Evolutionary conservation across 2,888 invertebrate species (phyloP).

Genomic region (Sphinx pinastri): DNA sequence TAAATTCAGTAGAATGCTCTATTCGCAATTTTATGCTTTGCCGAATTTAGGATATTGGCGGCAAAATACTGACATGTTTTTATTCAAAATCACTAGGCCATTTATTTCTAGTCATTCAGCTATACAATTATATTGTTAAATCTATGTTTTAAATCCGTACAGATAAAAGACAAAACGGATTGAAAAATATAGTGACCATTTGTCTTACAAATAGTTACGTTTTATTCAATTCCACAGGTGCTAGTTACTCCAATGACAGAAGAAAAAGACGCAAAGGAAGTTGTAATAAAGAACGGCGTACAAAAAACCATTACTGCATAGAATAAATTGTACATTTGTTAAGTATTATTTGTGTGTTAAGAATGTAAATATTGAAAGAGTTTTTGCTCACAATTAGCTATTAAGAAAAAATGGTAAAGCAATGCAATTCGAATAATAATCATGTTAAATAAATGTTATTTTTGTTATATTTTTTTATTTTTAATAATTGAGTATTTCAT

Average conservation of each 20-base stretch:
- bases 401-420: neutral
- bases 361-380: conserved; percentile 57
- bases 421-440: conserved; percentile 12
- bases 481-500: no score
- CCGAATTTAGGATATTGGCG: neutral
- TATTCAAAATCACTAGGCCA: neutral
- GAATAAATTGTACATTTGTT: conserved; percentile 39
- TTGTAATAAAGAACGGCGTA: conserved; percentile 57
- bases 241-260: conserved; percentile 66
- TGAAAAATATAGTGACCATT: no score
- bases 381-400: neutral
- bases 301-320: conserved; percentile 66
- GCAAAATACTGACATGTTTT: neutral
- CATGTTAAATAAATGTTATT: conserved; percentile 14
- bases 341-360: conserved; percentile 56
- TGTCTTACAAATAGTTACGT: no score
- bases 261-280: conserved; percentile 52
- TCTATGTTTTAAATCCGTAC: neutral
- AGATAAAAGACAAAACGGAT: no score
- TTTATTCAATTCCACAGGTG: conserved; percentile 57
- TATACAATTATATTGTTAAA: neutral
- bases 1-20: conserved; percentile 3
- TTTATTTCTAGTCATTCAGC: no score
- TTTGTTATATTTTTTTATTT: conserved; percentile 4
- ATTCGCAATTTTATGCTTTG: conserved; percentile 11